A percentile compares a stretch with the other conserved stretches of the same genome.
Conservation (phyloP, 2,888 invertebrate species). For the Julus scanicus region DNA sequence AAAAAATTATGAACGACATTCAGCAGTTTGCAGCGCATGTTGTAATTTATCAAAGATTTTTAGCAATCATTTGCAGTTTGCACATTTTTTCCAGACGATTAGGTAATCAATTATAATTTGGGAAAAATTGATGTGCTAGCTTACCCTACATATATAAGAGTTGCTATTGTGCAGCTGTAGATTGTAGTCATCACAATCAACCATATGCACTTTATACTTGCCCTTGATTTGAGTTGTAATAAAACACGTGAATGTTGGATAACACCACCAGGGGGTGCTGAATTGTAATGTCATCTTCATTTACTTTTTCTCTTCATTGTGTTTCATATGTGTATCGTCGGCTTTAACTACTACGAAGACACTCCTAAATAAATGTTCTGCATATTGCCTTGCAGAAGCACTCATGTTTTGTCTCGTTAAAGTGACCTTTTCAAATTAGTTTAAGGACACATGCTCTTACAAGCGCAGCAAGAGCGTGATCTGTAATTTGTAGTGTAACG, state of each 20-base stretch:
- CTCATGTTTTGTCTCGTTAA: background rate
- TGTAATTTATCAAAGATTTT: constrained; percentile 29
- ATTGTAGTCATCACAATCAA: no score
- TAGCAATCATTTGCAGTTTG: background rate
- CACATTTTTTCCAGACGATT: background rate
- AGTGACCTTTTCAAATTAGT: background rate
- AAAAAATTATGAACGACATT: background rate
- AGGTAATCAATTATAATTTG: constrained; percentile 29
- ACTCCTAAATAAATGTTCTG: background rate
- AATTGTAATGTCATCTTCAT: no score
- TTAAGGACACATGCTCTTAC: background rate
- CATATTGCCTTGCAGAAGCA: no score
- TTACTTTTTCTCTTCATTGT: no score
- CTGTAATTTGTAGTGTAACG: background rate
- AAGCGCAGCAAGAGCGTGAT: background rate
- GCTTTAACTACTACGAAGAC: background rate
- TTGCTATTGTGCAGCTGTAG: background rate
- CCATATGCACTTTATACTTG: no score
- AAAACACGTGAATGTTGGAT: no score
- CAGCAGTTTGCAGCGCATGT: background rate
- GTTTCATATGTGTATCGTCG: background rate
- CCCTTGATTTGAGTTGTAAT: no score
- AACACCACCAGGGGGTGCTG: no score
- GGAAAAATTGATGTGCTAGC: background rate
- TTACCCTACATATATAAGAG: no score